Evolutionary conservation across 2,797 vertebrate genomes (phyloP).

Genomic region (Simalia tracyae): DNA sequence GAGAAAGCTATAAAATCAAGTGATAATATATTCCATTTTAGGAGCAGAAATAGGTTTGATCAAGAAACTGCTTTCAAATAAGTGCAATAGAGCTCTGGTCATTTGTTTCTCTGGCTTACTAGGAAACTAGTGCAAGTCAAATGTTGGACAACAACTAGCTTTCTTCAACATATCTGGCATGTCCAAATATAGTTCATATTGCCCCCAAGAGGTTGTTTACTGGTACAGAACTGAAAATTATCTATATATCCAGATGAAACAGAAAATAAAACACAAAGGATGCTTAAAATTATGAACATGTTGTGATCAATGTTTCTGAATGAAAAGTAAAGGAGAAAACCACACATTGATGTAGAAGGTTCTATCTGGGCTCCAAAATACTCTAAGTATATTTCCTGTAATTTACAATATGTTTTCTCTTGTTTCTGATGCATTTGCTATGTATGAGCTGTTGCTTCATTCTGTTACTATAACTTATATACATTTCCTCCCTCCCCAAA

Average conservation of each 20-base stretch:
- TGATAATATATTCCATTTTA: background rate
- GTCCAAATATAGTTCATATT: background rate
- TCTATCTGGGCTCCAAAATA: background rate
- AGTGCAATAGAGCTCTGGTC: background rate
- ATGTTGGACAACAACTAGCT: background rate
- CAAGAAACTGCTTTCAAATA: background rate
- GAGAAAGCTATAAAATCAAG: background rate
- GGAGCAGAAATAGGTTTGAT: background rate
- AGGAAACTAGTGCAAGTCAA: too few relatives aligned
- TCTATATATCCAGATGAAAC: background rate
- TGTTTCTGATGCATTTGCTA: conserved; percentile 7
- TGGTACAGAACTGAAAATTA: background rate
- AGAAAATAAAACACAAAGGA: background rate
- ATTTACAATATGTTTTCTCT: background rate
- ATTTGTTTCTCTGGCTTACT: background rate
- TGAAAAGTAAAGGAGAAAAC: background rate
- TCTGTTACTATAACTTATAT: background rate
- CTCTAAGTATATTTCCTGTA: conserved; percentile 1
- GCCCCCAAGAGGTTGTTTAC: background rate
- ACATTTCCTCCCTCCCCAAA: conserved; percentile 10
- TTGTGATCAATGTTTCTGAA: background rate
- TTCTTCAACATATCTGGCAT: background rate
- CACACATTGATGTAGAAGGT: background rate
- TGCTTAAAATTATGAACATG: background rate
- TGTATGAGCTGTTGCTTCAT: background rate